Evolutionary conservation across 2,888 invertebrate species (phyloP), one percentile per base, ranked within the genome.

Genomic region (Drosophila ustulata): DNA sequence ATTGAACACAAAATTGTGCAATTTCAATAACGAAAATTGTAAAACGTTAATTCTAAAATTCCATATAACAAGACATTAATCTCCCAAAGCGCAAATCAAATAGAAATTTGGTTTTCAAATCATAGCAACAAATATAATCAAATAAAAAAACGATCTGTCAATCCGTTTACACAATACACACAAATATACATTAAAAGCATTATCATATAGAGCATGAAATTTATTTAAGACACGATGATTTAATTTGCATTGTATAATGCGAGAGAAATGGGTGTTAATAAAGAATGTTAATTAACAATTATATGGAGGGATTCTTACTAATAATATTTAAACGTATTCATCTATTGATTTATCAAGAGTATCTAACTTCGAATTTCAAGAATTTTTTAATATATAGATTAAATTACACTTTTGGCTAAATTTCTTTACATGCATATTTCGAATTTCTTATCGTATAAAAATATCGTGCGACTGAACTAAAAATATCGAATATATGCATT

Each of bases 1-100:
- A 77, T 80, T 79, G 61, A 88, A 63, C 68, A 67, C 66, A 80
- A 71, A 70, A 77, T 68, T 85, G 78, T 75, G 74, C 66, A 78
- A 75, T 78, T 74, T 78, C 39, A 72, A 53, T 53, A 77, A 46
- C 53, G 41, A 72, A 62, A 55, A 39, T 57, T 73, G 63, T 75
- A 76, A 78, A 58, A 62, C 51, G 13, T 46, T 51, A 49, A 58
- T 62, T 45, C 58, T 43, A 25, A 37, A 78, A 66, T 72, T 77
- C 53, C 77, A 63, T n/a, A 66, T 51, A 65, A 46, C 51, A 70
- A 56, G 26, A 64, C 45, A 70, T 58, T 66, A 68, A 67, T 53
- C 62, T 84, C 68, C 66, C 43, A 74, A 87, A 67, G 39, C 56
- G 49, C 28, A 53, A 84, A 75, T 84, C 63, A 67, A 82, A 75